Evolutionary conservation across 2,113 vertebrate species (phyloP).

Genomic region (Aythya baeri): DNA sequence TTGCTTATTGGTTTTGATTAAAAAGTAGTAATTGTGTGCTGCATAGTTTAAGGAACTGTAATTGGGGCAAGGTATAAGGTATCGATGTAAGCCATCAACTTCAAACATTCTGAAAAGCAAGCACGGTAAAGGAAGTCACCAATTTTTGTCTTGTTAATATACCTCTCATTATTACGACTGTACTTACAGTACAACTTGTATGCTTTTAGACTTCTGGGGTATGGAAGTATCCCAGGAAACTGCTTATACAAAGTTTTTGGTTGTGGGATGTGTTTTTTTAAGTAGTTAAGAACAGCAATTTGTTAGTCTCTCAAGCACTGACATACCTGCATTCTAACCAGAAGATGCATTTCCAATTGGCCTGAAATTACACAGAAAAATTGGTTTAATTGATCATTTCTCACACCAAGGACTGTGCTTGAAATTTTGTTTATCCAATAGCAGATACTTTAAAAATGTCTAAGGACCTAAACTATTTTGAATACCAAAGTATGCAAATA

Average conservation of each 20-base stretch:
- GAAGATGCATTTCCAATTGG: not conserved
- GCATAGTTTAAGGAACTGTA: not conserved
- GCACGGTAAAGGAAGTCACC: not conserved
- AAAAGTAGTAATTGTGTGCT: not conserved
- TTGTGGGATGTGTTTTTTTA: no score
- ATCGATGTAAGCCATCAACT: not conserved
- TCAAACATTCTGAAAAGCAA: not conserved
- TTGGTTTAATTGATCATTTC: not conserved
- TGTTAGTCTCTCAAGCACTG: not conserved
- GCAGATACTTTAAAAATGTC: not conserved
- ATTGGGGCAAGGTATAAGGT: not conserved
- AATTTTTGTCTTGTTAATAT: not conserved
- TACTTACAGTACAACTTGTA: not conserved
- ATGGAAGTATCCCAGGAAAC: not conserved
- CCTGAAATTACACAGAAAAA: not conserved
- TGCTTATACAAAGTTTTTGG: not conserved
- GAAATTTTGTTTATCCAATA: not conserved
- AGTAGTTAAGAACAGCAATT: no score
- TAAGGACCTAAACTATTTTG: not conserved
- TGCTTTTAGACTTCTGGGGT: not conserved
- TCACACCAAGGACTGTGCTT: not conserved
- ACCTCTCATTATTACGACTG: not conserved
- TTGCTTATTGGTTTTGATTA: not conserved
- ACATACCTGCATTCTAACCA: not conserved
- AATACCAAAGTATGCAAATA: not conserved